Percentiles rank a stretch among this genome's conserved stretches.
These are phyloP conservation scores for Myopa testacea DNA, from an alignment of 2,888 invertebrate species.

Conservation along the genomic window DNA sequence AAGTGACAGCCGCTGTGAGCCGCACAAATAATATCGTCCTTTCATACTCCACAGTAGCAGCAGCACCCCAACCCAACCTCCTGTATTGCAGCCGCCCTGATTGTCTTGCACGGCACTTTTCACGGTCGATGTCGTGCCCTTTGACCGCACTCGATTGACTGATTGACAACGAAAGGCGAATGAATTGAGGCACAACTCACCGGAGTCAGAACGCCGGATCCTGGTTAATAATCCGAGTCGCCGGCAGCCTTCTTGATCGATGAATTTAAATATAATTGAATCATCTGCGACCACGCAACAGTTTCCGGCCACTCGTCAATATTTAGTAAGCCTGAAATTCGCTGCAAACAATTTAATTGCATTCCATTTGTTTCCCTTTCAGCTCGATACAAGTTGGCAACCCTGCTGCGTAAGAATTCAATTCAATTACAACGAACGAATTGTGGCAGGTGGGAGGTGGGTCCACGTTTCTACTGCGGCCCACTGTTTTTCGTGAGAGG, in stretches of 20 bases:
- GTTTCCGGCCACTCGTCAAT: slow-evolving; percentile 36
- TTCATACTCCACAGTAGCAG: slow-evolving; percentile 45
- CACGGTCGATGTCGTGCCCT: slow-evolving; percentile 25
- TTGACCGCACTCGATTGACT: slow-evolving; percentile 50
- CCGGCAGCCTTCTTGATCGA: neutral
- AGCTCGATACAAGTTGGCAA: slow-evolving; percentile 15
- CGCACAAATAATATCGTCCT: slow-evolving; percentile 42
- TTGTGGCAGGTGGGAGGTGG: too few relatives aligned
- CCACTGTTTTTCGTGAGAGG: too few relatives aligned
- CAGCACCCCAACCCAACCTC: neutral
- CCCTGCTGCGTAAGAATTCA: neutral
- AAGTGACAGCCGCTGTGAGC: slow-evolving; percentile 33
- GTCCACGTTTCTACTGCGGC: too few relatives aligned
- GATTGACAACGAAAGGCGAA: slow-evolving; percentile 48
- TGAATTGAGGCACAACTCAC: neutral
- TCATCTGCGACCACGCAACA: slow-evolving; percentile 21
- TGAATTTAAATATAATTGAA: slow-evolving; percentile 1
- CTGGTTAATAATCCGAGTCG: slow-evolving; percentile 6
- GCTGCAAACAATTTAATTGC: slow-evolving; percentile 17
- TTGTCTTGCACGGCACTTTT: slow-evolving; percentile 10
- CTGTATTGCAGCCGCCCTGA: neutral
- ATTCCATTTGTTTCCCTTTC: slow-evolving; percentile 36
- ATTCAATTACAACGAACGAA: slow-evolving; percentile 12
- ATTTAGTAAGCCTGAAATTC: slow-evolving; percentile 34
- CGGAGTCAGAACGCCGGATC: neutral